Conservation (phyloP, 1,140 invertebrate species). For the Hyposmocoma kahamanoa region DNA sequence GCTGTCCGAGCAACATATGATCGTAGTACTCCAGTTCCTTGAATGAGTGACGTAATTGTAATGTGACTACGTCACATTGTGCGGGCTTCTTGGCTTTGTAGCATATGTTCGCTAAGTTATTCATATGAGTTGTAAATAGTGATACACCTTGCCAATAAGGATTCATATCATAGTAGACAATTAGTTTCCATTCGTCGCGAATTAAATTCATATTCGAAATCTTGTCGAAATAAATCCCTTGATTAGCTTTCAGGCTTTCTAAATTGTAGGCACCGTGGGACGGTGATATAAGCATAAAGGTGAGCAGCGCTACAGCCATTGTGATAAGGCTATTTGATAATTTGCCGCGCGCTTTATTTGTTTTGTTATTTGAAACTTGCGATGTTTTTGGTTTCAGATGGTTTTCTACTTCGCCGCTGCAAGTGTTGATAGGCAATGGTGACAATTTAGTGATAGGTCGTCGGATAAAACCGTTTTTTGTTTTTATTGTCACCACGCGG, state of each 20-base stretch:
- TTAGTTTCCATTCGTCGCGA: constrained; percentile 22
- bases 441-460: constrained; percentile 11
- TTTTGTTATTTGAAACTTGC: background rate
- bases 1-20: constrained; percentile 7
- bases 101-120: background rate
- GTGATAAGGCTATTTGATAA: background rate
- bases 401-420: background rate
- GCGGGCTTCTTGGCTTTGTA: background rate
- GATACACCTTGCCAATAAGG: constrained; percentile 14
- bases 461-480: constrained; percentile 8
- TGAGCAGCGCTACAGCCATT: background rate
- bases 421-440: background rate
- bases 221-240: constrained; percentile 13
- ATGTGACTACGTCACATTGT: constrained; percentile 5
- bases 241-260: background rate
- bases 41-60: constrained; percentile 16
- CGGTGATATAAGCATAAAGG: background rate
- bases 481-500: constrained; percentile 34
- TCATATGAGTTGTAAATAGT: constrained; percentile 3
- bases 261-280: background rate
- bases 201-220: constrained; percentile 18
- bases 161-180: constrained; percentile 22
- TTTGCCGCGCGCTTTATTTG: background rate
- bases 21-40: constrained; percentile 18
- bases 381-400: background rate